phyloP scores from a whole-genome alignment of 2,888 invertebrate genomes.

The Lasioglossum zephyrum region DNA sequence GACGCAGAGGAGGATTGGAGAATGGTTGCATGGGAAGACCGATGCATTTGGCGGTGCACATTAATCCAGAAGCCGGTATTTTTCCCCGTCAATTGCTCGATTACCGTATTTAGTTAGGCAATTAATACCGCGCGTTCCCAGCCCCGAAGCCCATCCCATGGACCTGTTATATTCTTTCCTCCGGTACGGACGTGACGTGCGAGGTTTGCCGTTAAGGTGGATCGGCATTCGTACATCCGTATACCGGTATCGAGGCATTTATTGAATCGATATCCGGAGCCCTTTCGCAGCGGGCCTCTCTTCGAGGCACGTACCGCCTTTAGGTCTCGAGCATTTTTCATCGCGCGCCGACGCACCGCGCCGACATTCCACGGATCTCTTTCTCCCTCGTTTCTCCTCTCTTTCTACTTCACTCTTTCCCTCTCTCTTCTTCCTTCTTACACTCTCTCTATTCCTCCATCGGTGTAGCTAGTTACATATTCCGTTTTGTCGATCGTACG shows the following conservation, averaged over 20 bases:
- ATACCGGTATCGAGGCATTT: constrained; percentile 67
- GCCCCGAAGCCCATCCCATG: constrained; percentile 20
- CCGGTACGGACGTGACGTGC: constrained; percentile 30
- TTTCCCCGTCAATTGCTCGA: constrained; percentile 36
- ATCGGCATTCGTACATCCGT: constrained; percentile 47
- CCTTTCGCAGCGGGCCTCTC: constrained; percentile 75
- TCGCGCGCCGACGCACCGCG: constrained; percentile 71
- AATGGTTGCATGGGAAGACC: not conserved
- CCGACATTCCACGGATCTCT: constrained; percentile 65
- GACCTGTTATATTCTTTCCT: constrained; percentile 30
- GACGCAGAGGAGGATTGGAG: not conserved
- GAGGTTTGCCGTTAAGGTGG: constrained; percentile 21
- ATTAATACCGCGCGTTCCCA: constrained; percentile 70
- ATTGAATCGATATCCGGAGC: constrained; percentile 78
- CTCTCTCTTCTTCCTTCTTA: constrained; percentile 17
- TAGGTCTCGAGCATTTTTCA: constrained; percentile 75
- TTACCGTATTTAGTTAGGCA: constrained; percentile 71
- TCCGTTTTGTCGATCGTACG: too few relatives aligned
- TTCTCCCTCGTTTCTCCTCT: constrained; percentile 32
- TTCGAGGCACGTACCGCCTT: constrained; percentile 73
- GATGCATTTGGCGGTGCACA: constrained; percentile 5
- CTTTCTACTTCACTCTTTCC: constrained; percentile 13
- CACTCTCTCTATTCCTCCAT: not conserved
- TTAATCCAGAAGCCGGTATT: constrained; percentile 48
- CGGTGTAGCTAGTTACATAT: not conserved